phyloP scores from a whole-genome alignment of 2,113 vertebrate species.

The Cyanoliseus patagonus region DNA sequence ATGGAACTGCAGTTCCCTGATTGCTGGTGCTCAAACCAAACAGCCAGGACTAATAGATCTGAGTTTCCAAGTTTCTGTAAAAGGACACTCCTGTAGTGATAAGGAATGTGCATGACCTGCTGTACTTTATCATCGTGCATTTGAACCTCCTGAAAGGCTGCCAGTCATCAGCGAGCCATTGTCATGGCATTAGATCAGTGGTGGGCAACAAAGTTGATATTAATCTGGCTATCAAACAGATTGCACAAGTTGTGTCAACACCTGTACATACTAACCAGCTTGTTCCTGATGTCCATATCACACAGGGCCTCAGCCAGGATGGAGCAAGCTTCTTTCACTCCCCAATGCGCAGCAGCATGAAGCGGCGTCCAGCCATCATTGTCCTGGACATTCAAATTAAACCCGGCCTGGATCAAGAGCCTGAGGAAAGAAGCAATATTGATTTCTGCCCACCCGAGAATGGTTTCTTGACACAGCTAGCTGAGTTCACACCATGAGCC shows the following conservation, averaged over 20 bases:
- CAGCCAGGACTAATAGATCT: neutral
- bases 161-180: neutral
- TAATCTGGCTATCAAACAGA: neutral
- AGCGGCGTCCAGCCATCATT: slow-evolving; percentile 93
- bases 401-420: slow-evolving; percentile 90
- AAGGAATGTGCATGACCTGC: neutral
- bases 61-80: neutral
- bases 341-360: slow-evolving; percentile 93
- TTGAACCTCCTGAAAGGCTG: neutral
- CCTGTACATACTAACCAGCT: slow-evolving; percentile 80
- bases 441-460: neutral
- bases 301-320: slow-evolving; percentile 90
- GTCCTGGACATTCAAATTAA: slow-evolving; percentile 87
- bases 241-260: neutral
- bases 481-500: neutral
- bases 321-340: slow-evolving; percentile 88
- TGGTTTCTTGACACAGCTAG: neutral
- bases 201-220: neutral
- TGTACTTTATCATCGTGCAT: accelerated
- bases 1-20: neutral
- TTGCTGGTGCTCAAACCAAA: neutral
- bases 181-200: neutral
- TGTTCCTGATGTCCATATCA: slow-evolving; percentile 91
- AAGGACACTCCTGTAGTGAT: neutral
- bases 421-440: slow-evolving; percentile 64